Evolutionary conservation across 2,888 invertebrate species (phyloP), one percentile per base, ranked within the genome.

Genomic region (Crossocerus cetratus): DNA sequence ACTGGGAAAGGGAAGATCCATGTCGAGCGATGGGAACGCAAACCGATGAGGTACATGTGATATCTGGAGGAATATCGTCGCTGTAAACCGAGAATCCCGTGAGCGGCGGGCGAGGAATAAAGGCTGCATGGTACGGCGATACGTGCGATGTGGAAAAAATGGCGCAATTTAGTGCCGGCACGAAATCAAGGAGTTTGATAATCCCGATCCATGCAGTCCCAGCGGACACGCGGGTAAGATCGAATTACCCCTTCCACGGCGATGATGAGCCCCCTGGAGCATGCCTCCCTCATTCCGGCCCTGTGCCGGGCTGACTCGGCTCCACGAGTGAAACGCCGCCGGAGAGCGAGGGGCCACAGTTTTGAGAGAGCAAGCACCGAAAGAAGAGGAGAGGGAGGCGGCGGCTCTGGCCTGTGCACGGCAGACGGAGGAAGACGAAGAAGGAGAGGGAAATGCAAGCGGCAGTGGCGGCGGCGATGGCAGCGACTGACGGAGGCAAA

Each of bases 291-390:
- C 56, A 55, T 71, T 63, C 58, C 79, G 72, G 72, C 77, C 74
- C 79, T 82, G 81, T 45, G 62, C 71, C 49, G 65, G 45, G 69
- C 69, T 42, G 69, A 74, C 66, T 72, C 65, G 72, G 60, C 74
- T 67, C 74, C 60, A 61, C 72, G 57, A 54, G 49, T 60, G 45
- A 60, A 43, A 58, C 58, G 45, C 56, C 54, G 60, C 71, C 74
- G 49, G 69, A 53, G 55, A 71, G 66, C 69, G 66, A 72, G 67
- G 70, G 68, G 58, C 67, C 57, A 70, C 21, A 69, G 70, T 73
- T 72, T 73, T 72, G 73, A 58, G 61, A 73, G 74, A 71, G 53
- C 66, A 67, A 69, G 59, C 62, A 65, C 43, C 60, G 59, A 22
- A 65, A 62, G 55, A 59, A 68, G 66, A 78, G 59, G 63, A 45